phyloP scores from a whole-genome alignment of 2,797 vertebrate genomes.

The Acestrorhynchus altus region DNA sequence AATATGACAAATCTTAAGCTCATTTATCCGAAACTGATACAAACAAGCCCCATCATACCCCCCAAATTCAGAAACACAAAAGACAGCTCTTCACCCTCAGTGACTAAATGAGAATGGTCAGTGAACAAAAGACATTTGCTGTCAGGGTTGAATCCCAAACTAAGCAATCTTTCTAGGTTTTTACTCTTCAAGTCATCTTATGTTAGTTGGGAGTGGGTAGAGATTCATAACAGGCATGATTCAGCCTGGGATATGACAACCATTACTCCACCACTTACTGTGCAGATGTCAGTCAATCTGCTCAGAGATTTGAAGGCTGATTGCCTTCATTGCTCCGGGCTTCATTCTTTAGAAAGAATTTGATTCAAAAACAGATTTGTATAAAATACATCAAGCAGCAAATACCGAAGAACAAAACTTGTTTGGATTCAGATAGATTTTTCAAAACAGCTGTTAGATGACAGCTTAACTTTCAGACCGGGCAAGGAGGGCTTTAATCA shows the following conservation, averaged over 20 bases:
- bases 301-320: not conserved
- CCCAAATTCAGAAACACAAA: not conserved
- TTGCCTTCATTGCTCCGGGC: not conserved
- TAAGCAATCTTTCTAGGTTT: not conserved
- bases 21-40: not conserved
- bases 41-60: not conserved
- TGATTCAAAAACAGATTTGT: too few species aligned
- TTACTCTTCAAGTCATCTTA: not conserved
- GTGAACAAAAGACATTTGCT: not conserved
- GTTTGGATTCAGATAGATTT: too few species aligned
- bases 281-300: slow-evolving; percentile 6
- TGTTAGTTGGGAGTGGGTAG: not conserved
- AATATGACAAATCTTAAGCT: not conserved
- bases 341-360: too few species aligned
- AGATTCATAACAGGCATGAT: not conserved
- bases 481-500: too few species aligned
- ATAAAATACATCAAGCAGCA: too few species aligned
- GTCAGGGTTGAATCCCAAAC: not conserved
- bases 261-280: not conserved
- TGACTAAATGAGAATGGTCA: not conserved
- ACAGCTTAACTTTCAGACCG: too few species aligned
- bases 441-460: too few species aligned
- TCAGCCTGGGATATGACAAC: not conserved
- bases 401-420: too few species aligned
- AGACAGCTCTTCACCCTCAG: not conserved